phyloP scores from a whole-genome alignment of 2,113 vertebrate species.

The Sinocyclocheilus anshuiensis region DNA sequence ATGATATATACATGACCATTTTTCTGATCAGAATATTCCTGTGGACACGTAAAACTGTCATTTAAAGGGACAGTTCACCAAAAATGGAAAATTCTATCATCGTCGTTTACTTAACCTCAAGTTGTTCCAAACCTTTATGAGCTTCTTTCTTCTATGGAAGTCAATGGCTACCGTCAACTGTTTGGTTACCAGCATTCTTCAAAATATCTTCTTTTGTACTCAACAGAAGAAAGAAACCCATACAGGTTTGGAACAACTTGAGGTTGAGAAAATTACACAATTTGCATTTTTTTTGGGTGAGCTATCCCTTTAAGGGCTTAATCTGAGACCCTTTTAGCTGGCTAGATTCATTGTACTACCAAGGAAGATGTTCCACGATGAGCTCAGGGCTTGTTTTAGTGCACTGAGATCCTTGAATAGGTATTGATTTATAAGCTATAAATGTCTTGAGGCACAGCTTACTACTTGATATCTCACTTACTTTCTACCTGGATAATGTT shows the following conservation, averaged over 20 bases:
- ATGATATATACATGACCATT: not conserved
- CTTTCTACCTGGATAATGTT: not conserved
- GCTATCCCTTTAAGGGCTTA: no score
- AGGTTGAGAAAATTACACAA: no score
- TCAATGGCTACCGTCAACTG: no score
- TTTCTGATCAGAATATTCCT: not conserved
- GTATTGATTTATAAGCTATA: conserved; percentile 5
- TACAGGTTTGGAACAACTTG: no score
- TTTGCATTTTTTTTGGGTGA: no score
- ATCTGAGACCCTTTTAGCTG: not conserved
- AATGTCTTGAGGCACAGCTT: not conserved
- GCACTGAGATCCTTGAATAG: not conserved
- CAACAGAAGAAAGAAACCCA: no score
- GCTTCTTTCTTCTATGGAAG: no score
- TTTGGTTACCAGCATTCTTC: no score
- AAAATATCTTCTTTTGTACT: no score
- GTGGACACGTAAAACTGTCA: not conserved
- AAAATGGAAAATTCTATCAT: no score
- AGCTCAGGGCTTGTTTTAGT: not conserved
- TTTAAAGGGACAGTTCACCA: not conserved
- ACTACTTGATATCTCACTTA: not conserved
- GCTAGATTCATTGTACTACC: not conserved
- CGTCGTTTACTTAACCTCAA: no score
- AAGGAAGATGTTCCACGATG: not conserved
- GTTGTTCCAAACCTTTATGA: no score